Conservation (phyloP, 2,797 vertebrate species). For the Myotis daubentonii region DNA sequence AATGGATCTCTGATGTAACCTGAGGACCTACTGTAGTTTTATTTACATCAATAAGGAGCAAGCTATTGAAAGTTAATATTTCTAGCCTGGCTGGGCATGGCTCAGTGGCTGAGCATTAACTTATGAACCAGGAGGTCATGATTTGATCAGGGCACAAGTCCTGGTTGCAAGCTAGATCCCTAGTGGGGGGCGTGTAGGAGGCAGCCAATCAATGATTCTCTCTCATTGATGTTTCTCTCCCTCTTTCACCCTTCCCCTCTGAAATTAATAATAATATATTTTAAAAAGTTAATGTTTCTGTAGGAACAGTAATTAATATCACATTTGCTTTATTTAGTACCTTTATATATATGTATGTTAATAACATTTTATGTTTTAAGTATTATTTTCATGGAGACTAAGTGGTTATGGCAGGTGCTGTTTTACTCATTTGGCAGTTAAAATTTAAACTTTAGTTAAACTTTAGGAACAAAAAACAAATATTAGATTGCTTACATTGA, state of each 20-base stretch:
- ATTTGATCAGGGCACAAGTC: too few relatives aligned
- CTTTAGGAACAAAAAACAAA: constrained; percentile 16
- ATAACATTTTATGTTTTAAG: neutral
- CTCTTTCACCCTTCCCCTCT: too few relatives aligned
- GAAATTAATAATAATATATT: too few relatives aligned
- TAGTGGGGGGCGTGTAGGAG: too few relatives aligned
- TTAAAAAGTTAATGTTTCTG: neutral
- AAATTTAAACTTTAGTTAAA: neutral
- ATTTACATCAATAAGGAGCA: constrained; percentile 30
- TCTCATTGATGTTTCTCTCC: too few relatives aligned
- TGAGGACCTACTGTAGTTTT: neutral
- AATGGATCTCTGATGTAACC: too few relatives aligned
- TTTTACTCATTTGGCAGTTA: constrained; percentile 7
- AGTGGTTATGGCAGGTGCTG: neutral
- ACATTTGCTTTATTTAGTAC: constrained; percentile 18
- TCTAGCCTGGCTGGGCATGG: neutral
- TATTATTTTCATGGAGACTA: constrained; percentile 54
- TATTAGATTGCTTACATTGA: neutral
- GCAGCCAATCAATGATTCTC: too few relatives aligned
- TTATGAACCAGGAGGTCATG: too few relatives aligned
- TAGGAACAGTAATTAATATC: neutral
- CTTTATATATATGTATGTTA: neutral
- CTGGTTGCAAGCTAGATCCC: too few relatives aligned
- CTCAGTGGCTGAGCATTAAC: too few relatives aligned
- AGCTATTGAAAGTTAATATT: constrained; percentile 29